Base-by-base conservation (phyloP, 2,888 invertebrate species). In the Celastrina argiolus region DNA sequence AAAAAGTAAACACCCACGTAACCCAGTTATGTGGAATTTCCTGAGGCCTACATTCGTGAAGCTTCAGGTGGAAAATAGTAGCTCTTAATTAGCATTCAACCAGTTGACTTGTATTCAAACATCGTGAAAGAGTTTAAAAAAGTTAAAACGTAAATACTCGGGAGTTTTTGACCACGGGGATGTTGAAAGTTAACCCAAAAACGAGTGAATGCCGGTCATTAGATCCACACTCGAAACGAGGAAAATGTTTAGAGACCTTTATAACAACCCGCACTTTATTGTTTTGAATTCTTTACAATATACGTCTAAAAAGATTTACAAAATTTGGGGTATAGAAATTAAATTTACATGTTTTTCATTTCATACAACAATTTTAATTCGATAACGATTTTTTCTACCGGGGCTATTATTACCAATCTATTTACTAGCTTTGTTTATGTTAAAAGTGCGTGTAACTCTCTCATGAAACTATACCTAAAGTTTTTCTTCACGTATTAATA, bases 81-180 rank as follows among this genome's bases (percentile, higher is more conserved):
- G 51, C 61, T 61, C 61, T 61, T 61, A 61, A 61, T 61, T 61
- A 61, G 61, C 18, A 61, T 61, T 61, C 61, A 39, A 61, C 22
- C 39, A 51, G 51, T 59, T 59, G 16, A 34, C 58, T 58, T 28
- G n/a, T 10, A 59, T 31, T 59, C 59, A 59, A 31, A 59, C 10
- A 34, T 59, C 59, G 10, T 34, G 59, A 34, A 59, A 31, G 59
- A 34, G 51, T 51, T 51, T 22, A 22, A 51, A 51, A 51, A 26
- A 51, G 51, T 51, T 51, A 14, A 51, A 26, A 12, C 51, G 51
- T 51, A 51, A 2, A 31, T 31, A 51, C 22, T 45, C 45, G 16
- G 18, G 51, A 51, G 22, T 22, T 51, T 51, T 51, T 51, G 51
- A 51, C 51, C 51, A 51, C 22, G 22, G 22, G 51, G 14, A 51